These are phyloP conservation scores for Nomada fucata DNA, from an alignment of 2,888 invertebrate species.

Conservation along the genomic window DNA sequence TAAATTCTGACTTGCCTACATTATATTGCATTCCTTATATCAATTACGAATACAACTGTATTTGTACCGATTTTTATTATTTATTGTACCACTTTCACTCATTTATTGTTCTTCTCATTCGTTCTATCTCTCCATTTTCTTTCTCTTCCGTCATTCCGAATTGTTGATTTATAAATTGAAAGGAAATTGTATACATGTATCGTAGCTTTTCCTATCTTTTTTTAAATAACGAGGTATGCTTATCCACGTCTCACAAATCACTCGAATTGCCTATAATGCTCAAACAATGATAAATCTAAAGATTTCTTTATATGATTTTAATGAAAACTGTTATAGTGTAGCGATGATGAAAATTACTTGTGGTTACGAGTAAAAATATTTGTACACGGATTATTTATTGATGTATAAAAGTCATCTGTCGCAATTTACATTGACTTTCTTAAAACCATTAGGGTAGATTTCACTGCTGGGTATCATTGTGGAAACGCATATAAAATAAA, in stretches of 20 bases:
- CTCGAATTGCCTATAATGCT: background rate
- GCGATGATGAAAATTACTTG: background rate
- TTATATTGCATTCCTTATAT: too few relatives aligned
- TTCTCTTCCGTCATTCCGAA: too few relatives aligned
- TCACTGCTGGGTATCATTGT: background rate
- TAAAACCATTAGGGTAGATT: background rate
- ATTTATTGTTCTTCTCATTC: too few relatives aligned
- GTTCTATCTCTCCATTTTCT: too few relatives aligned
- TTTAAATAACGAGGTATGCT: background rate
- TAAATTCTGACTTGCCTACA: too few relatives aligned
- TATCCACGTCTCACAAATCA: background rate
- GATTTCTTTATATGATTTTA: too few relatives aligned
- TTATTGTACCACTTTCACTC: too few relatives aligned
- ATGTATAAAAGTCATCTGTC: background rate
- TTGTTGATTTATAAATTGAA: too few relatives aligned
- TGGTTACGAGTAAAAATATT: background rate
- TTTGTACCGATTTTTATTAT: too few relatives aligned
- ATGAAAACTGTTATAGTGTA: background rate
- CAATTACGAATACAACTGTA: too few relatives aligned
- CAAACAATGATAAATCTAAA: background rate
- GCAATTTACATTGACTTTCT: background rate
- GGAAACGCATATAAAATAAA: too few relatives aligned
- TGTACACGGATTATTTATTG: constrained; percentile 1
- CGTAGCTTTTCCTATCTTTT: background rate
- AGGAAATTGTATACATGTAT: too few relatives aligned